Base-by-base conservation (phyloP, 2,888 invertebrate genomes). In the Megaustenia siamemsis region DNA sequence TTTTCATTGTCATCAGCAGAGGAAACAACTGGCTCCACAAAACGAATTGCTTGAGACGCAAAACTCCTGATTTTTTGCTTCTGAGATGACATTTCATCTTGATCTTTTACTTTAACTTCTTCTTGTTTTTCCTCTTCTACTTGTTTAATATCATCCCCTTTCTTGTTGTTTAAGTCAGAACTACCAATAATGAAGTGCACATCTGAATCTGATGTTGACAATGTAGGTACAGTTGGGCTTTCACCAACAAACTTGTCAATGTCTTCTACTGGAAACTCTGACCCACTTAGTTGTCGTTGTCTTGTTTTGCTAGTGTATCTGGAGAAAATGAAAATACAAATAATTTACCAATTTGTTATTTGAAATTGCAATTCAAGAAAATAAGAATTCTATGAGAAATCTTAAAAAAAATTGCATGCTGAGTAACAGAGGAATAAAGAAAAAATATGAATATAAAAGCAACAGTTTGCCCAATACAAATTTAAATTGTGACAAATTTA, bases 281-380 rank as follows among this genome's bases (percentile, higher is more conserved):
- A 81, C 8, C 86, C 86, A 71, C 87, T 86, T 1, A 85, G 81
- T 60, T 86, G 87, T 24, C 86, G 81, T n/a, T 71, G 69, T 38
- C 77, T 84, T 63, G 38, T 56, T 77, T 89, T 91, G 82, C 91
- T 92, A 6, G 93, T 92, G 82, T 90, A 92, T 63, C 85, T 85
- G 66, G 45, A 49, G 53, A 56, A 71, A 40, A 73, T 49, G 1
- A 32, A 15, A 6, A 10, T 15, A 73, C 1, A 71, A 71, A 5
- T n/a, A n/a, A 71, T 1, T 2, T 24, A 49, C 18, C 21, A 49
- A 18, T 73, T 73, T 40, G 1, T 24, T 40, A 69, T n/a, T n/a
- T n/a, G n/a, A n/a, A n/a, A n/a, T n/a, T n/a, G n/a, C n/a, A n/a
- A n/a, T n/a, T n/a, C n/a, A n/a, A n/a, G n/a, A n/a, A n/a, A n/a